Evolutionary conservation across 2,888 invertebrate species (phyloP).

Genomic region (Siphonodentalium dalli): DNA sequence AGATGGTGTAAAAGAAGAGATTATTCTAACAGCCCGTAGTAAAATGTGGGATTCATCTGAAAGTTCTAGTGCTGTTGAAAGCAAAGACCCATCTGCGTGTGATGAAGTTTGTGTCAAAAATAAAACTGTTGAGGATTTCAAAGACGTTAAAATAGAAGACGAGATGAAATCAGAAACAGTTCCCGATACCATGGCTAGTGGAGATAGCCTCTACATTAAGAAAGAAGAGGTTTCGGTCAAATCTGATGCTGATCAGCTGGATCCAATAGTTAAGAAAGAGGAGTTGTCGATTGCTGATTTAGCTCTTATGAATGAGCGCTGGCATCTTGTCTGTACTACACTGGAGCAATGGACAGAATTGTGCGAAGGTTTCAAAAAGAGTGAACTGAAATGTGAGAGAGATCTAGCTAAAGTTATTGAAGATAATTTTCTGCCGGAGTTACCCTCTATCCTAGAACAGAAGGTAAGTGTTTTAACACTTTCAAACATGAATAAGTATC

Average conservation of each 20-base stretch:
- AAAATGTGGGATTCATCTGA: no score
- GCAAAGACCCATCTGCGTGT: no score
- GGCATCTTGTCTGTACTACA: slow-evolving; percentile 90
- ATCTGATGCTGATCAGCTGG: background rate
- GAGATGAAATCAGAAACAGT: slow-evolving; percentile 9
- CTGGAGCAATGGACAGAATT: slow-evolving; percentile 91
- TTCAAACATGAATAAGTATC: no score
- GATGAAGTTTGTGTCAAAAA: no score
- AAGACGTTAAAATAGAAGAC: background rate
- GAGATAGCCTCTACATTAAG: background rate
- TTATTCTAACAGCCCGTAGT: no score
- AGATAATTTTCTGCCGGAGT: slow-evolving; percentile 89
- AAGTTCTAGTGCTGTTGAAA: no score
- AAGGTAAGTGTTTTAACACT: no score
- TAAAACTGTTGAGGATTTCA: no score
- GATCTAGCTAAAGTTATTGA: slow-evolving; percentile 81
- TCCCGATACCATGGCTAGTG: background rate
- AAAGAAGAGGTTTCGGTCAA: background rate
- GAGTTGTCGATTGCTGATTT: no score
- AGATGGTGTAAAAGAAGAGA: no score
- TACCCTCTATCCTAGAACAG: slow-evolving; percentile 86
- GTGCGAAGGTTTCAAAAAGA: slow-evolving; percentile 81
- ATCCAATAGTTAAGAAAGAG: no score
- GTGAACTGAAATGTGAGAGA: slow-evolving; percentile 73
- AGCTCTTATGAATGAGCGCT: no score